Conservation (phyloP, 2,888 invertebrate species). For the Macrostomum cliftonense region DNA sequence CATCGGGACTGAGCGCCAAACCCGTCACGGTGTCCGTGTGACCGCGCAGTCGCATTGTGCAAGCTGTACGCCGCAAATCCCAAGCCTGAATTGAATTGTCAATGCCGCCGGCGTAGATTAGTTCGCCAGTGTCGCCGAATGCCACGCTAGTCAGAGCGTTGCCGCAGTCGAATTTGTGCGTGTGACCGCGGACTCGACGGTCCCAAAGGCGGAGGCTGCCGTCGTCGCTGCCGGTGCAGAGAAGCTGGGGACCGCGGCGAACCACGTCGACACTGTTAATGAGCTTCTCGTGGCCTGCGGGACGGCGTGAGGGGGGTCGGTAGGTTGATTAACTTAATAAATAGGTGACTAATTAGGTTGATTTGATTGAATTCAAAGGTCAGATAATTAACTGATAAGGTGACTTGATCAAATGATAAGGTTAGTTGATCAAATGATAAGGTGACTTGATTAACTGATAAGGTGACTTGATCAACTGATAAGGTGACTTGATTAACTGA, state of each 20-base stretch:
- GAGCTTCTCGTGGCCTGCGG: slow-evolving; percentile 41
- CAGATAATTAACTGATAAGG: too few relatives aligned
- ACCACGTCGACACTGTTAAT: slow-evolving; percentile 48
- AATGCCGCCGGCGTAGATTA: slow-evolving; percentile 77
- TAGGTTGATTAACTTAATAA: too few relatives aligned
- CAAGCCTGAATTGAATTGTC: slow-evolving; percentile 87
- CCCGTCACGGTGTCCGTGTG: slow-evolving; percentile 87
- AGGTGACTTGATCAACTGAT: too few relatives aligned
- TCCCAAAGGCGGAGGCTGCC: slow-evolving; percentile 52
- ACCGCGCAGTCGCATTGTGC: slow-evolving; percentile 65
- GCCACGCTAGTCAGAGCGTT: slow-evolving; percentile 52
- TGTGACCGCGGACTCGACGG: slow-evolving; percentile 61
- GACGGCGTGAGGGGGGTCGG: too few relatives aligned
- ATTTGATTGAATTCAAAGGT: too few relatives aligned
- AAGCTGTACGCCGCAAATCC: slow-evolving; percentile 74
- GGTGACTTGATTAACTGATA: too few relatives aligned
- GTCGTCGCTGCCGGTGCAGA: slow-evolving; percentile 87
- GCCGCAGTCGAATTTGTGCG: slow-evolving; percentile 42
- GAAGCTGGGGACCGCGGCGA: slow-evolving; percentile 65
- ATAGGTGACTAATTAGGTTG: too few relatives aligned
- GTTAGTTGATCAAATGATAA: too few relatives aligned
- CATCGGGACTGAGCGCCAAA: slow-evolving; percentile 53
- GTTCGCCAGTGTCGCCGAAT: slow-evolving; percentile 86
- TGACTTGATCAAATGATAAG: too few relatives aligned
- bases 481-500: too few relatives aligned